These are phyloP conservation scores for Melospiza melodia DNA, from an alignment of 2,113 vertebrate species.

Conservation along the genomic window DNA sequence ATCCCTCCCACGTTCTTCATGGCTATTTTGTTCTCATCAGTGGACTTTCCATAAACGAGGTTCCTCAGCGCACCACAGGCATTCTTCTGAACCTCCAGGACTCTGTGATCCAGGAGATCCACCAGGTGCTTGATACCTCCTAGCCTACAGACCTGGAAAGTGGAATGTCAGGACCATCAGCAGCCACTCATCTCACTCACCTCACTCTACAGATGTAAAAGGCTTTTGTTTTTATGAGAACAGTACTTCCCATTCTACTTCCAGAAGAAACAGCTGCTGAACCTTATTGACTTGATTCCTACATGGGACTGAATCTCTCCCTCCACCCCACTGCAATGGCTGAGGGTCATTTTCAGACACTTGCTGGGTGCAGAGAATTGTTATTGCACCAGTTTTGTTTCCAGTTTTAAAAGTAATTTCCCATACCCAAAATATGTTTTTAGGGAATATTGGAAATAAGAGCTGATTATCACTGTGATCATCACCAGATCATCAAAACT, in stretches of 20 bases:
- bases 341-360: neutral
- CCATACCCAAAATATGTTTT: neutral
- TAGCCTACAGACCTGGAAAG: slow-evolving; percentile 86
- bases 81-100: slow-evolving; percentile 94
- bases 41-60: slow-evolving; percentile 93
- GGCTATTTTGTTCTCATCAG: slow-evolving; percentile 94
- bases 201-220: neutral
- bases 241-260: neutral
- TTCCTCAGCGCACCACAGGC: slow-evolving; percentile 94
- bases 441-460: neutral
- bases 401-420: neutral
- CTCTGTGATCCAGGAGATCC: slow-evolving; percentile 93
- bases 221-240: neutral
- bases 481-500: neutral
- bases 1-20: slow-evolving; percentile 94
- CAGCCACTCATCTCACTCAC: neutral
- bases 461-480: neutral
- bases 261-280: neutral
- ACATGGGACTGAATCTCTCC: neutral
- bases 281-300: neutral
- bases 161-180: neutral
- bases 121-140: slow-evolving; percentile 96
- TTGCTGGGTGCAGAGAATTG: neutral
- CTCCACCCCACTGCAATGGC: neutral
- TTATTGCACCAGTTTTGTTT: neutral